Base-by-base conservation (phyloP, 2,888 invertebrate species). In the Agriotes lineatus region DNA sequence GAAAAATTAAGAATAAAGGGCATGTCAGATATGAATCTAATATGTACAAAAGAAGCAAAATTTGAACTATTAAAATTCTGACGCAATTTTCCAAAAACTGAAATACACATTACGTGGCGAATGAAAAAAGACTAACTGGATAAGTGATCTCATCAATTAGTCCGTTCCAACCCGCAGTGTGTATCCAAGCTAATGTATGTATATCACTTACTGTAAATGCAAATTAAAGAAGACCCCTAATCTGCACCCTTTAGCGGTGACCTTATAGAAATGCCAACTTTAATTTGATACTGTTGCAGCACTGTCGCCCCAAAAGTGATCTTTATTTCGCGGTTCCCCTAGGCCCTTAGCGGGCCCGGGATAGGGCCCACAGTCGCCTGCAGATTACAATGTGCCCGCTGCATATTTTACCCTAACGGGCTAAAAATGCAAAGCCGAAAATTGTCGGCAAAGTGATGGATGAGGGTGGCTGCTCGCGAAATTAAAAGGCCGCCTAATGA, bases 171-270 rank as follows among this genome's bases (percentile, higher is more conserved):
- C 20, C 22, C 2, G 1, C 18, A 1, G 16, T 12, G 22, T 42
- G 9, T 42, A 42, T 42, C 16, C 9, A 25, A 25, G 7, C 52
- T 77, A 80, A 80, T 80, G 66, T 81, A 81, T 82, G 82, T 78
- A 82, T 82, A 82, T 82, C 81, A 79, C 78, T 81, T 81, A 82
- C 81, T 81, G 80, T 82, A 81, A 82, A 82, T 81, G 81, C 80
- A 81, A 82, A 82, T 79, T 73, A 75, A 76, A 62, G 71, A 60
- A 59, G 69, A 69, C 69, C 74, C 75, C 75, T 76, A 77, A 77
- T 75, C 75, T 74, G 68, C 75, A 75, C 76, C 79, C 77, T 73
- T 76, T 75, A 69, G 75, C 71, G 72, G 70, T 78, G 82, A 82
- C 82, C 82, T 82, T 82, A 79, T 76, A 78, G 74, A 81, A 82